Conservation (phyloP, 2,113 vertebrate species). For the Microtus pennsylvanicus region DNA sequence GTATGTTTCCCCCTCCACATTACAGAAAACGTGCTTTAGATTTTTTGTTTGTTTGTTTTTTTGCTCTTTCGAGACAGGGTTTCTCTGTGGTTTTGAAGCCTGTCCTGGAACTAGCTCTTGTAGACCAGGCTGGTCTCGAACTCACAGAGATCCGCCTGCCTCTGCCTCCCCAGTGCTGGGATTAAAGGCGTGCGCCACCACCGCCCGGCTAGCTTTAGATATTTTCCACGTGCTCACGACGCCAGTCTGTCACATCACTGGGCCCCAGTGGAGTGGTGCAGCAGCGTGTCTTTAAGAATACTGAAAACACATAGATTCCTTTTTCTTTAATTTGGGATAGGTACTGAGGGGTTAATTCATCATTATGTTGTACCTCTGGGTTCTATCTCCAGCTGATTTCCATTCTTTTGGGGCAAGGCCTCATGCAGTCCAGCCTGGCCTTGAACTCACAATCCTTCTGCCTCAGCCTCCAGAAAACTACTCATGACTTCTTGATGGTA, state of each 20-base stretch:
- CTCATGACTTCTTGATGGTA: neutral
- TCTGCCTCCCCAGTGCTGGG: too few relatives aligned
- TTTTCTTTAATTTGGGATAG: neutral
- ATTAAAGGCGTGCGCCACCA: too few relatives aligned
- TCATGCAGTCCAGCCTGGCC: neutral
- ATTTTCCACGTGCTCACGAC: neutral
- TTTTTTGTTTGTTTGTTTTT: too few relatives aligned
- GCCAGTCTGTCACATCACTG: neutral
- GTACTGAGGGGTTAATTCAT: neutral
- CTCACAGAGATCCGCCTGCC: too few relatives aligned
- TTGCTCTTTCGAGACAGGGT: too few relatives aligned
- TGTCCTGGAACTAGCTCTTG: too few relatives aligned
- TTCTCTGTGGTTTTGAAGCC: too few relatives aligned
- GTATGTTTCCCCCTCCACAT: neutral
- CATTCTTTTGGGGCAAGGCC: too few relatives aligned
- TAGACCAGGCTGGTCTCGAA: too few relatives aligned
- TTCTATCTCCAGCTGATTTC: neutral
- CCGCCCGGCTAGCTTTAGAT: neutral
- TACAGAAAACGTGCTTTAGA: neutral
- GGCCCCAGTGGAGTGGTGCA: neutral
- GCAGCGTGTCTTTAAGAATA: constrained; percentile 14
- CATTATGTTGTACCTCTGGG: neutral
- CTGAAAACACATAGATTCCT: neutral
- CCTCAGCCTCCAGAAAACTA: neutral
- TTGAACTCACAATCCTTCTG: neutral